A percentile compares a stretch with the other conserved stretches of the same genome.
Conservation (phyloP, 2,113 vertebrate species). For the Quiscalus mexicanus region DNA sequence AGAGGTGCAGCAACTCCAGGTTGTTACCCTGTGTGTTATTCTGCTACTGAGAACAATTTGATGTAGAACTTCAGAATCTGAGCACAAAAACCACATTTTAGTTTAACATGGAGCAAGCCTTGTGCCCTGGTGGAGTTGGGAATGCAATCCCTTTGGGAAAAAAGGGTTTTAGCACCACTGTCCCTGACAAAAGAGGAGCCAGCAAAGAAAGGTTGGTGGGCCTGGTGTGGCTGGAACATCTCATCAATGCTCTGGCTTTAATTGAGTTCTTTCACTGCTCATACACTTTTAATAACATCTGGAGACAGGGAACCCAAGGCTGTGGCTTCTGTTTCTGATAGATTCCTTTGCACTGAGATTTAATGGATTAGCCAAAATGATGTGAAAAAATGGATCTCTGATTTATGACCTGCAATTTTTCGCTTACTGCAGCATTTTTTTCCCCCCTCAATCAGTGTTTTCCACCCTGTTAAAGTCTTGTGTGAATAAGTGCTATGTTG, state of each 20-base stretch:
- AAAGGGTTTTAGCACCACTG: background rate
- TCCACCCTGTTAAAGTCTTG: constrained; percentile 65
- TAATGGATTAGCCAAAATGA: constrained; percentile 83
- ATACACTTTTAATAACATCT: constrained; percentile 47
- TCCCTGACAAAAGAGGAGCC: background rate
- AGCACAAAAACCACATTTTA: fast-evolving
- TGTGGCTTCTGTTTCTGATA: constrained; percentile 75
- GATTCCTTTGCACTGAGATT: constrained; percentile 78
- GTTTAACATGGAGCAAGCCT: fast-evolving
- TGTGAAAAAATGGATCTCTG: constrained; percentile 81
- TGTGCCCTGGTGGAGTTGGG: fast-evolving
- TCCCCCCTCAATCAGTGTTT: constrained; percentile 52
- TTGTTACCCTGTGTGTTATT: background rate
- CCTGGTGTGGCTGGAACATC: background rate
- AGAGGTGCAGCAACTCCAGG: background rate
- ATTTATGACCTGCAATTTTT: constrained; percentile 83
- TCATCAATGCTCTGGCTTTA: background rate
- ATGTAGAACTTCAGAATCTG: background rate
- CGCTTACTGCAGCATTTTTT: constrained; percentile 76
- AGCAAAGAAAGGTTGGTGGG: constrained; percentile 11
- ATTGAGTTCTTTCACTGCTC: constrained; percentile 46
- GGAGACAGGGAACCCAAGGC: constrained; percentile 38
- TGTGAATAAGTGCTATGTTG: constrained; percentile 82
- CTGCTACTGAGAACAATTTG: background rate
- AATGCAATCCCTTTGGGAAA: background rate